Conservation (phyloP, 37 sponge, comb jelly and placozoan genomes). For the Corticium candelabrum region DNA sequence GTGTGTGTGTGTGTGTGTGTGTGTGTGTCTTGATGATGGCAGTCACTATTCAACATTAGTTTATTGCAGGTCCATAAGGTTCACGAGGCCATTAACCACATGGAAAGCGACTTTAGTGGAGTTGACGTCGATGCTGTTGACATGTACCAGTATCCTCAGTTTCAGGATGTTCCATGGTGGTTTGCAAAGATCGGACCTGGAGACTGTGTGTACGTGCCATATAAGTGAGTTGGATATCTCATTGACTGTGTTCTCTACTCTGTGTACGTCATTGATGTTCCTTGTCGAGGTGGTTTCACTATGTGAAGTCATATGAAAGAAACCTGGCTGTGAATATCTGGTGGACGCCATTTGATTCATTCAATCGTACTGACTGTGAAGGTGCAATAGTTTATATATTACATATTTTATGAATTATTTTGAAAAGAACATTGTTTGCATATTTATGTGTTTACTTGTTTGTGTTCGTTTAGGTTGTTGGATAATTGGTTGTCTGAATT, state of each 20-base stretch:
- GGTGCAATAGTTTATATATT: neutral
- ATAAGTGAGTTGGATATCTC: neutral
- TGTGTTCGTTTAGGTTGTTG: too few species aligned
- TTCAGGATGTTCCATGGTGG: neutral
- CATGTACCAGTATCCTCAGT: neutral
- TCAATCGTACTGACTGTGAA: neutral
- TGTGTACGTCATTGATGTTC: too few species aligned
- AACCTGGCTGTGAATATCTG: neutral
- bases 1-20: too few species aligned
- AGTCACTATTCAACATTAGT: too few species aligned
- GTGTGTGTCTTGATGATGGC: too few species aligned
- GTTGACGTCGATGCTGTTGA: neutral
- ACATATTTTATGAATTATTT: neutral
- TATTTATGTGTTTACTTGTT: too few species aligned
- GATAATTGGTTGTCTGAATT: too few species aligned
- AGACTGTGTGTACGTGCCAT: neutral
- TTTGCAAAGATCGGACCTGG: neutral
- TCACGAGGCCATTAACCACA: neutral
- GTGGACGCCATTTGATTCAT: neutral
- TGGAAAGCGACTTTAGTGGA: neutral
- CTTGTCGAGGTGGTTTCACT: constrained; percentile 3
- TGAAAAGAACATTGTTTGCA: too few species aligned
- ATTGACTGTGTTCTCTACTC: neutral
- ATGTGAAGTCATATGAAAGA: neutral
- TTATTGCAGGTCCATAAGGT: neutral